Base-by-base conservation (phyloP, 2,113 vertebrate genomes). In the Lamprologus lemairii region DNA sequence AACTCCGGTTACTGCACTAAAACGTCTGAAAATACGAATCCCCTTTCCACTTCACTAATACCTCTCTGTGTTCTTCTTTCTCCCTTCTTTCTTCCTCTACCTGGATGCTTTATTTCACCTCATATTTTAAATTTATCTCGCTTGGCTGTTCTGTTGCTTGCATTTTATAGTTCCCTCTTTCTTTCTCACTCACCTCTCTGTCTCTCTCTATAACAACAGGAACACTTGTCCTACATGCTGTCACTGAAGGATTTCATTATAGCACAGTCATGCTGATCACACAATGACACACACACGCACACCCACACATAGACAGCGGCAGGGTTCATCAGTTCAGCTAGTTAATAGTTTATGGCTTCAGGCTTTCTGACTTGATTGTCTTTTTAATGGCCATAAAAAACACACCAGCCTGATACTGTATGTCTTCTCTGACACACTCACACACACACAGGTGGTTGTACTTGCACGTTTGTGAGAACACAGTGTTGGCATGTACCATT, bases 301-400 rank as follows among this genome's bases (percentile, higher is more conserved):
- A 85, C 80, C 80, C 79, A 82, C 87, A 75, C 81, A 83, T 12
- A 75, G 42, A 75, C 60, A 84, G 54, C 79, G 5, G 45, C 87
- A 81, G 90, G 83, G 90, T 95, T 92, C 86, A 90, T 93, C 86
- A 81, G 68, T 93, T 87, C 82, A 80, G 81, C 80, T 83, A 57
- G 92, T 92, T 93, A 94, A 94, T 93, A 85, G 91, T 93, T 94
- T 88, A 92, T 86, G 45, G 82, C 92, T 93, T 87, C 87, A 93
- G 89, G 93, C 89, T 82, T 82, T 90, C 88, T 87, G 86, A 91
- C 84, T 92, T 84, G 83, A 95, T 95, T 94, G 91, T 93, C 87
- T 92, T 93, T 94, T 93, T 93, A 93, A 92, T 86, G 89, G 42
- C 91, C 80, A 90, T 94, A 90, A 91, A 65, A 93, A 93, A 68